These are phyloP conservation scores for Tillus elongatus DNA, from an alignment of 2,888 invertebrate species.

Conservation along the genomic window DNA sequence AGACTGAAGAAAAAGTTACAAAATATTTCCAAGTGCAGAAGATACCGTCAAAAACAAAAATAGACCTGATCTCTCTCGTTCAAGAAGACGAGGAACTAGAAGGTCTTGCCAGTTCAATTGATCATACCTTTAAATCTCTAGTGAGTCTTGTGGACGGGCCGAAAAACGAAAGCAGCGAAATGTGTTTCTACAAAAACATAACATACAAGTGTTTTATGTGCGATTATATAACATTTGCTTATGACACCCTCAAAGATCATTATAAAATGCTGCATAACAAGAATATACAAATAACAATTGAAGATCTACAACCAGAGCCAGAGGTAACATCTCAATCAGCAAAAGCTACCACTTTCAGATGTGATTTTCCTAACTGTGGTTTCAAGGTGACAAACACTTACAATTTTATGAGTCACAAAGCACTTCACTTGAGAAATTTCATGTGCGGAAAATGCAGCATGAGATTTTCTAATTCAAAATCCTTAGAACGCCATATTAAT, in stretches of 20 bases:
- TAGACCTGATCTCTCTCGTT: not conserved
- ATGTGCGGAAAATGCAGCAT: too few species aligned
- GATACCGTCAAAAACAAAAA: not conserved
- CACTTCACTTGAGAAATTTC: too few species aligned
- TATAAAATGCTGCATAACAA: not conserved
- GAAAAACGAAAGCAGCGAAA: not conserved
- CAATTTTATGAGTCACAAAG: too few species aligned
- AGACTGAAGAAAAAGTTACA: not conserved
- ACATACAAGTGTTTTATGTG: slow-evolving; percentile 1
- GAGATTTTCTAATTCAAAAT: too few species aligned
- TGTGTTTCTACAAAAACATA: not conserved
- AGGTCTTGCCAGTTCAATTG: not conserved
- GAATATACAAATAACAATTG: not conserved
- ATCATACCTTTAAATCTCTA: not conserved
- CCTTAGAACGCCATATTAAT: too few species aligned
- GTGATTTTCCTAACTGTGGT: too few species aligned
- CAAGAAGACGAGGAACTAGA: not conserved
- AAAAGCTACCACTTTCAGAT: too few species aligned
- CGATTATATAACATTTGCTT: not conserved
- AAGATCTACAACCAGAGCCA: not conserved
- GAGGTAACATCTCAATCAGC: too few species aligned
- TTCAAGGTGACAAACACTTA: too few species aligned
- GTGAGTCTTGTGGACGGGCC: not conserved
- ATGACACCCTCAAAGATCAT: not conserved
- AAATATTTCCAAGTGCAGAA: not conserved